phyloP scores from a whole-genome alignment of 2,113 vertebrate species.

The Illadopsis cleaveri region DNA sequence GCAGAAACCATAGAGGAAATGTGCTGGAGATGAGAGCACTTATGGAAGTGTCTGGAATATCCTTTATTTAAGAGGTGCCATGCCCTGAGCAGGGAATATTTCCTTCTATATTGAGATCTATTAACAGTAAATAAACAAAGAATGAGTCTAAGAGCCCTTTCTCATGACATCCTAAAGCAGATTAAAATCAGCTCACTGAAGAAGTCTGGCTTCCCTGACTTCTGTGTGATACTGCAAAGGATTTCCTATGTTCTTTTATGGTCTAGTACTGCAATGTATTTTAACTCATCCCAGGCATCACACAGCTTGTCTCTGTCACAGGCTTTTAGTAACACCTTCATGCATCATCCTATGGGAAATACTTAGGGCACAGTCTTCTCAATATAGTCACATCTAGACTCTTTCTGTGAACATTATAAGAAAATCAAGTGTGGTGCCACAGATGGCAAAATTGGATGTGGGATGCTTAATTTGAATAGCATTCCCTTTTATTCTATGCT shows the following conservation, averaged over 20 bases:
- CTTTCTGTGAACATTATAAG: not conserved
- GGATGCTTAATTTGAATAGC: not conserved
- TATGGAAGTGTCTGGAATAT: not conserved
- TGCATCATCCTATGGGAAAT: not conserved
- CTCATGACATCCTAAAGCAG: not conserved
- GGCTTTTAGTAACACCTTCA: constrained; percentile 19
- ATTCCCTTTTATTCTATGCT: not conserved
- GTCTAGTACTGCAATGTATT: not conserved
- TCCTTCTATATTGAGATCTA: not conserved
- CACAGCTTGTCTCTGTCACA: not conserved
- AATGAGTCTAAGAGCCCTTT: not conserved
- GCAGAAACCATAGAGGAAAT: not conserved
- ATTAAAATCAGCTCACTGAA: not conserved
- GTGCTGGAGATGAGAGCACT: not conserved
- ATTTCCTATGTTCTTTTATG: not conserved
- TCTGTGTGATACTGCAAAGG: not conserved
- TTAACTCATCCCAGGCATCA: not conserved
- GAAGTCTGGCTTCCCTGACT: not conserved
- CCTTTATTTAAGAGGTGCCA: not conserved
- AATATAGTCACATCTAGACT: not conserved
- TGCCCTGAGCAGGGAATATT: not conserved
- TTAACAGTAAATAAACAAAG: not conserved
- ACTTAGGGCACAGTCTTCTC: not conserved
- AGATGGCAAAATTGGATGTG: not conserved
- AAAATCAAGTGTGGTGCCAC: not conserved